Conservation (phyloP, 2,113 vertebrate genomes). For the Antennarius striatus region DNA sequence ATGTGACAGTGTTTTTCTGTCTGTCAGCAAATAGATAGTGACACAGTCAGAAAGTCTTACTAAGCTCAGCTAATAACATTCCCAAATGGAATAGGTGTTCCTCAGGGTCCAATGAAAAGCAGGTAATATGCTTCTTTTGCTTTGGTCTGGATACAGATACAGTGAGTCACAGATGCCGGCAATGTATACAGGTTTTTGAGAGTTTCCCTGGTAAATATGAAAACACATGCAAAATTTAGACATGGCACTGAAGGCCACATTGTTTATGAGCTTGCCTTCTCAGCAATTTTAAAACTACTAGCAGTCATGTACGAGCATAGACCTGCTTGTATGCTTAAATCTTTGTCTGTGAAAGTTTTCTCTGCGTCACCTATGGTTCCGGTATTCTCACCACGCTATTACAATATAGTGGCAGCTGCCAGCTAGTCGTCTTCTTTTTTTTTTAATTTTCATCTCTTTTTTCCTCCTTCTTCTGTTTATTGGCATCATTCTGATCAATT, state of each 20-base stretch:
- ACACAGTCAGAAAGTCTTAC: constrained; percentile 59
- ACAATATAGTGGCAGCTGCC: background rate
- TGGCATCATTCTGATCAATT: background rate
- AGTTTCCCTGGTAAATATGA: constrained; percentile 20
- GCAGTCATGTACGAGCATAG: background rate
- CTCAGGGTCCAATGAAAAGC: constrained; percentile 58
- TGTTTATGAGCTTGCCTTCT: constrained; percentile 3
- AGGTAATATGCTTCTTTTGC: constrained; percentile 68
- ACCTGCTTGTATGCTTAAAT: background rate
- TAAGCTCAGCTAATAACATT: constrained; percentile 60
- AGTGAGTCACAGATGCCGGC: constrained; percentile 51
- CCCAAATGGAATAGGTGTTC: constrained; percentile 40
- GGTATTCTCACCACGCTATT: background rate
- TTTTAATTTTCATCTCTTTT: background rate
- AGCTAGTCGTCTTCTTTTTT: background rate
- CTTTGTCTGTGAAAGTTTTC: background rate
- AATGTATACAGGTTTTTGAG: constrained; percentile 16
- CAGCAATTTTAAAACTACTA: background rate
- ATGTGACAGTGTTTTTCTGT: constrained; percentile 47
- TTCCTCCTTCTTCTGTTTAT: background rate
- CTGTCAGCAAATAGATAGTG: constrained; percentile 50
- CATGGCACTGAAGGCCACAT: background rate
- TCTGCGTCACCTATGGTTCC: background rate
- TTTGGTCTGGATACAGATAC: constrained; percentile 18
- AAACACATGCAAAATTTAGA: constrained; percentile 5